Evolutionary conservation across 2,888 invertebrate genomes (phyloP).

Genomic region (Cerastoderma edule): DNA sequence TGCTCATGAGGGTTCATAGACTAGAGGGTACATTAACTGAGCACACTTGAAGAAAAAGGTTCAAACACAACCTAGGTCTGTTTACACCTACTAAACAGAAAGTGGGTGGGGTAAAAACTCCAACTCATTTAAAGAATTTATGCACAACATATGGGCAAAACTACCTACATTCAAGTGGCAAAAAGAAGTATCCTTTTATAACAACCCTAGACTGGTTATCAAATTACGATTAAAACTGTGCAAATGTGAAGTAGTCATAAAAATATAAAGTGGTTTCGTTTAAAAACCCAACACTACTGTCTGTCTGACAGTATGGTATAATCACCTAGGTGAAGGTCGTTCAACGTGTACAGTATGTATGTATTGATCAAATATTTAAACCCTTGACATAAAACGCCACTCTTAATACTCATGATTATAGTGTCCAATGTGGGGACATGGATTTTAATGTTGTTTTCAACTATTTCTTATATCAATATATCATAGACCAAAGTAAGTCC

Average conservation of each 20-base stretch:
- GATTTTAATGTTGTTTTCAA: no score
- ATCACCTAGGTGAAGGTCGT: conserved; percentile 40
- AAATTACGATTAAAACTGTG: neutral
- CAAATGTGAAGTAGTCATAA: no score
- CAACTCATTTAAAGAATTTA: neutral
- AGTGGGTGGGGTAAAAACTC: conserved; percentile 39
- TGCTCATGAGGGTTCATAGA: no score
- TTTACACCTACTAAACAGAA: conserved; percentile 13
- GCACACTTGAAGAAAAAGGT: no score
- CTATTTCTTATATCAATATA: no score
- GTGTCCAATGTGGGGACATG: no score
- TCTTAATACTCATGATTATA: no score
- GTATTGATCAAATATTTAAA: conserved; percentile 28
- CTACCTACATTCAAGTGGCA: conserved; percentile 10
- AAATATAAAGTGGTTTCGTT: no score
- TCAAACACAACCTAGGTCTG: no score
- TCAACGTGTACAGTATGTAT: conserved; percentile 37
- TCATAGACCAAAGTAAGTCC: no score
- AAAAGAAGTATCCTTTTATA: conserved; percentile 2
- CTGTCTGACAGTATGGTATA: neutral
- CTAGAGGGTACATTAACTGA: no score
- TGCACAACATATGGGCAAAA: neutral
- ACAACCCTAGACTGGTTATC: neutral
- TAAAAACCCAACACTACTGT: conserved; percentile 8
- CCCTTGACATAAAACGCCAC: conserved; percentile 3